Percentiles rank a stretch among this genome's conserved stretches.
Conservation (phyloP, 2,797 vertebrate species). For the Onychomys arenicola region DNA sequence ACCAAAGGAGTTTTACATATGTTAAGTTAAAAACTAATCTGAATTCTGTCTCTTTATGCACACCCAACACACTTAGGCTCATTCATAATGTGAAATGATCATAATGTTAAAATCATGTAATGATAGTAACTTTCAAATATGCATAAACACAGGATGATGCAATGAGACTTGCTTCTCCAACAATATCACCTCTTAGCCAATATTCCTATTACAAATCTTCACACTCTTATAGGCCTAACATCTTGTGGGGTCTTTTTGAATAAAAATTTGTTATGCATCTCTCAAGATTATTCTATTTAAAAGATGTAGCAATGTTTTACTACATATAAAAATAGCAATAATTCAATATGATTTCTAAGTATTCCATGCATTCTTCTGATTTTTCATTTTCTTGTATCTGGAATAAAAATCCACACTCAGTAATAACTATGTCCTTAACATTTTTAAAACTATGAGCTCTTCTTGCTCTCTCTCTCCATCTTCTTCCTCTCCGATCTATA, state of each 20-base stretch:
- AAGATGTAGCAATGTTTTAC: background rate
- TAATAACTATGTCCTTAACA: background rate
- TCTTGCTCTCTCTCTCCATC: background rate
- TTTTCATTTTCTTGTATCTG: conserved; percentile 14
- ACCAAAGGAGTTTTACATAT: background rate
- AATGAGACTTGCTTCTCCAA: background rate
- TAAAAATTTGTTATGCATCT: background rate
- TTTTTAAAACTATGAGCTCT: background rate
- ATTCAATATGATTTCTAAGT: conserved; percentile 9
- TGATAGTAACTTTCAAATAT: conserved; percentile 10
- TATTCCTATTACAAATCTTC: background rate
- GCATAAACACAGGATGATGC: background rate
- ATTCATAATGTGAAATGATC: conserved; percentile 1
- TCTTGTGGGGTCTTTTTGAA: background rate
- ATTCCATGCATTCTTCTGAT: background rate
- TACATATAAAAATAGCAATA: background rate
- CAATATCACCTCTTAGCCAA: background rate
- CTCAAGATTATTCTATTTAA: conserved; percentile 14
- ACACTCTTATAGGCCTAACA: background rate
- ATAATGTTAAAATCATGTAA: conserved; percentile 22
- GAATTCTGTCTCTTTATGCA: background rate
- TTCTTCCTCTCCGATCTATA: background rate
- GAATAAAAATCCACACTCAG: background rate
- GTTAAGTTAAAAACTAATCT: background rate
- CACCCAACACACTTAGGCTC: background rate